Base-by-base conservation (phyloP, 2,888 invertebrate species). In the Calephelis perditalis region DNA sequence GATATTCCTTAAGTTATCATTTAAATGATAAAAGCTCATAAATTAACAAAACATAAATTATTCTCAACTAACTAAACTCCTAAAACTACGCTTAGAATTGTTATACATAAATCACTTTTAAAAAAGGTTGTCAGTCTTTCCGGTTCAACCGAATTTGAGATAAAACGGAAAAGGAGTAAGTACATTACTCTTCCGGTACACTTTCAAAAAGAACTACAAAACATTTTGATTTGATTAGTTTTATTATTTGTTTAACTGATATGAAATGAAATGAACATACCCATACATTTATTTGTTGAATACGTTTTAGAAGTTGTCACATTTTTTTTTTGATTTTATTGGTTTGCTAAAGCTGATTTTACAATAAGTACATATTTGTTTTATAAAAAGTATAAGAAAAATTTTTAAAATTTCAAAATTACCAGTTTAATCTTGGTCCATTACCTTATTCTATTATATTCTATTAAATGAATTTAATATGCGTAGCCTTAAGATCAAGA, bases 101-200 rank as follows among this genome's bases (percentile, higher is more conserved):
- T 56, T 55, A 61, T 58, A 61, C 58, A 63, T 61, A 65, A 63
- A 63, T 62, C 60, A 64, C 61, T 65, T 55, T 26, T 54, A 44
- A 62, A 61, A 56, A 63, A 63, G 63, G 57, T 54, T 45, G 59
- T 52, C 56, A 62, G 55, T 63, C 66, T 61, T 63, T 70, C 69
- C 70, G 67, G 65, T 59, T 46, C 63, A 65, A 63, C 60, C 67
- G 68, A 65, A 69, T 69, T 66, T 67, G 68, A 66, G 64, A 68
- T 63, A 68, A 68, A 70, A 68, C 73, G 73, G 73, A 73, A 71
- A 65, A 58, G 59, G 66, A 62, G 62, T 68, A 70, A 62, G 62
- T 68, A 70, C 70, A 67, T 71, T 68, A 62, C 64, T 60, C 64
- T 67, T 73, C 71, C 71, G 68, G 49, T 64, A 64, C 68, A 63